These are phyloP conservation scores for Pachymerium ferrugineum DNA, from an alignment of 2,888 invertebrate species.

Conservation along the genomic window DNA sequence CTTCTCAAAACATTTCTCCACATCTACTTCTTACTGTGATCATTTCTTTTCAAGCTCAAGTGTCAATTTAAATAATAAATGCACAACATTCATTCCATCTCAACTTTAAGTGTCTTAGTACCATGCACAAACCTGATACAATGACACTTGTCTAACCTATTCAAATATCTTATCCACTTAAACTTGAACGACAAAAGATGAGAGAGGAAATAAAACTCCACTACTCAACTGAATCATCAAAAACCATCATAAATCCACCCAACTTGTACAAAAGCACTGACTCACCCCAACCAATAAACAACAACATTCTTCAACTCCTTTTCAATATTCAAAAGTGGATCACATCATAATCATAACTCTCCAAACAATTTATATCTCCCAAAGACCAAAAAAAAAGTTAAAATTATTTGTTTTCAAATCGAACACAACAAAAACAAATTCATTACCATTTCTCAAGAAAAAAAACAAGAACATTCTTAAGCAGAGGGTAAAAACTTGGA, in stretches of 20 bases:
- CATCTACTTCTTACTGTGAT: too few species aligned
- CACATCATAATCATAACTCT: not conserved
- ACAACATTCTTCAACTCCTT: not conserved
- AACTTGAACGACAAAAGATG: too few species aligned
- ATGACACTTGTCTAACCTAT: too few species aligned
- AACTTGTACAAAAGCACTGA: not conserved
- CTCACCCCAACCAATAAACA: not conserved
- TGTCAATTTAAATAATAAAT: too few species aligned
- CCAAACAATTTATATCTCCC: not conserved
- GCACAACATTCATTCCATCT: too few species aligned
- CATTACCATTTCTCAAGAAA: too few species aligned
- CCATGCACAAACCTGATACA: too few species aligned
- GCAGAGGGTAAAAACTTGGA: not conserved
- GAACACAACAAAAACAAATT: not conserved
- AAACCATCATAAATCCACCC: not conserved
- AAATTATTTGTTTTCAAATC: not conserved
- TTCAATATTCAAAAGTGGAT: constrained; percentile 6
- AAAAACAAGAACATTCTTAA: not conserved
- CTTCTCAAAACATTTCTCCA: too few species aligned
- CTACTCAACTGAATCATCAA: not conserved
- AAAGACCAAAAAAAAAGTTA: not conserved
- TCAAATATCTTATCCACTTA: too few species aligned
- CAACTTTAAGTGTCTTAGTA: too few species aligned
- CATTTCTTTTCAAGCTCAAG: too few species aligned
- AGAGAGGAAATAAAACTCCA: too few species aligned